Evolutionary conservation across 2,113 vertebrate species (phyloP).

Genomic region (Barbus barbus): DNA sequence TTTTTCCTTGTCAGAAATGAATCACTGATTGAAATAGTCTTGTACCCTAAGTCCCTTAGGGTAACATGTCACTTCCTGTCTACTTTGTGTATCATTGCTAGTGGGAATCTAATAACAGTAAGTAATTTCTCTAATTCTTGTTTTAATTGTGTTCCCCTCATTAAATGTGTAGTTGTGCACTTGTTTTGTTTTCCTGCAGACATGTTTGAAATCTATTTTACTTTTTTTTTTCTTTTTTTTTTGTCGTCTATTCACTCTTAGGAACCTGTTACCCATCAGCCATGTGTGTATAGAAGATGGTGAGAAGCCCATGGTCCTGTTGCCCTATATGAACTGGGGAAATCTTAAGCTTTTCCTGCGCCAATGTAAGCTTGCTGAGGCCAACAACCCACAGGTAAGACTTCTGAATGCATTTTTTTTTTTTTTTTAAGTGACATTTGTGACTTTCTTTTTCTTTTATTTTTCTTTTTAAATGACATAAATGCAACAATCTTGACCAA

Average conservation of each 20-base stretch:
- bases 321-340: constrained; percentile 98
- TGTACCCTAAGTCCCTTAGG: no score
- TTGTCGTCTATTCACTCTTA: constrained; percentile 59
- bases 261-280: constrained; percentile 94
- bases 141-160: neutral
- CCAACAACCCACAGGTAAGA: constrained; percentile 97
- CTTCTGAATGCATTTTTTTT: no score
- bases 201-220: neutral
- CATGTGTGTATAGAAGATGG: constrained; percentile 96
- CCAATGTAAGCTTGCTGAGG: constrained; percentile 97
- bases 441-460: no score
- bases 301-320: constrained; percentile 94
- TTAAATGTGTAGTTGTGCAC: neutral
- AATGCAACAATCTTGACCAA: no score
- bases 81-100: neutral
- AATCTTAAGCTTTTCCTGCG: constrained; percentile 97
- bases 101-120: neutral
- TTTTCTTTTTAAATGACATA: no score
- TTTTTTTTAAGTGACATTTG: no score
- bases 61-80: no score
- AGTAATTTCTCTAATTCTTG: neutral
- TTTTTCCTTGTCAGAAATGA: neutral
- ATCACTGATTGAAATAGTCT: neutral
- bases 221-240: neutral
- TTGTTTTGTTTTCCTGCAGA: neutral